These are phyloP conservation scores for Emydocephalus ijimae DNA, from an alignment of 2,113 vertebrate species.

Conservation along the genomic window DNA sequence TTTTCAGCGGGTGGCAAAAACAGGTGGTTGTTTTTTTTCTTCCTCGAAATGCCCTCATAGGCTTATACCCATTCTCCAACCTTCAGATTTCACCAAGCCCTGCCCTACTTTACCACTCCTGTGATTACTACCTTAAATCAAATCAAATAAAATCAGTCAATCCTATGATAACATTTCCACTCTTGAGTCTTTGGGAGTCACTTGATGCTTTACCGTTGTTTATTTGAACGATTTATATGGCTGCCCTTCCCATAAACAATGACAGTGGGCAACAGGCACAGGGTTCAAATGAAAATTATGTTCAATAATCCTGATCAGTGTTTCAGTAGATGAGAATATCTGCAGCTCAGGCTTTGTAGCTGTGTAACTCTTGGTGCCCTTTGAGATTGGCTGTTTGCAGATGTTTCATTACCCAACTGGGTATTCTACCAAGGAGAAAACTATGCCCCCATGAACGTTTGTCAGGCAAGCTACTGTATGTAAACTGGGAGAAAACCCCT, in stretches of 20 bases:
- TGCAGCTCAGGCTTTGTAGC: not conserved
- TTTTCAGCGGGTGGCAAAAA: not conserved
- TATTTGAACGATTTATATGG: not conserved
- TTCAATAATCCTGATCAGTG: not conserved
- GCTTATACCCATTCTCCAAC: not conserved
- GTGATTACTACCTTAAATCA: not conserved
- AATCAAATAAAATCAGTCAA: not conserved
- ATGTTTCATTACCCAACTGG: not conserved
- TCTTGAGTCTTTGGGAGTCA: not conserved
- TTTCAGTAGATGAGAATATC: not conserved
- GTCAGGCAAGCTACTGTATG: not conserved
- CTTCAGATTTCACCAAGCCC: not conserved
- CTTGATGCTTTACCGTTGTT: not conserved
- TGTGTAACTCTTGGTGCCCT: not conserved
- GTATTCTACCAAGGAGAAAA: not conserved
- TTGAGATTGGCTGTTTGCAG: not conserved
- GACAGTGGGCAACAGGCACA: not conserved
- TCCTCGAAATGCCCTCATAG: not conserved
- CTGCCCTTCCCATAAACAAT: not conserved
- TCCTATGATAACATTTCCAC: not conserved
- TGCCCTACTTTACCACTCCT: not conserved
- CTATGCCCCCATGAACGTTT: no score
- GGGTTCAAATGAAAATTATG: not conserved
- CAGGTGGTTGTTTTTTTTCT: not conserved
- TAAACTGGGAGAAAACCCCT: not conserved